Evolutionary conservation across 2,888 invertebrate species (phyloP).

Genomic region (Baronia brevicornis): DNA sequence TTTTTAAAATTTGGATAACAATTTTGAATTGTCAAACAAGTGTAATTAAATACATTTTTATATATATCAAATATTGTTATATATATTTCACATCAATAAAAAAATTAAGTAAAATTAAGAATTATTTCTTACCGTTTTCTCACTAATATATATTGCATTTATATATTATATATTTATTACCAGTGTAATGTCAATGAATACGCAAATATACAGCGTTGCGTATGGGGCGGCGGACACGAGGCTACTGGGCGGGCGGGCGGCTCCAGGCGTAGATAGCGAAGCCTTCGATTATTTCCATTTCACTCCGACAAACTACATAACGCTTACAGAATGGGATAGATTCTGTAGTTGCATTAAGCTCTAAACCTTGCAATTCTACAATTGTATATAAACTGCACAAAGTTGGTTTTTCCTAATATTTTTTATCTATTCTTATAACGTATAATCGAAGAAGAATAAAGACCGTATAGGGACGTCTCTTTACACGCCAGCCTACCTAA

Average conservation of each 20-base stretch:
- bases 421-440: conserved; percentile 12
- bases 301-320: conserved; percentile 34
- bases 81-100: too few species aligned
- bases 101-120: too few species aligned
- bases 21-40: too few species aligned
- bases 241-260: conserved; percentile 70
- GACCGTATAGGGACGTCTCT: too few species aligned
- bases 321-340: conserved; percentile 36
- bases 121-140: too few species aligned
- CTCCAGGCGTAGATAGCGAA: conserved; percentile 45
- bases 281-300: conserved; percentile 47
- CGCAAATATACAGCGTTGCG: conserved; percentile 30
- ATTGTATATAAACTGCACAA: neutral
- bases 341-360: conserved; percentile 40
- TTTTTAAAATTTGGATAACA: too few species aligned
- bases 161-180: neutral
- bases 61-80: too few species aligned
- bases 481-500: too few species aligned
- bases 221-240: conserved; percentile 44
- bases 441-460: too few species aligned
- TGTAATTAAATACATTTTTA: too few species aligned
- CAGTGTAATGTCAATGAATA: conserved; percentile 13
- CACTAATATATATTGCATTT: too few species aligned
- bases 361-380: conserved; percentile 36
- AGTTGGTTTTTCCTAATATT: too few species aligned